These are phyloP conservation scores for Atopsyche davidsoni DNA, from an alignment of 1,140 invertebrate species.

Conservation along the genomic window DNA sequence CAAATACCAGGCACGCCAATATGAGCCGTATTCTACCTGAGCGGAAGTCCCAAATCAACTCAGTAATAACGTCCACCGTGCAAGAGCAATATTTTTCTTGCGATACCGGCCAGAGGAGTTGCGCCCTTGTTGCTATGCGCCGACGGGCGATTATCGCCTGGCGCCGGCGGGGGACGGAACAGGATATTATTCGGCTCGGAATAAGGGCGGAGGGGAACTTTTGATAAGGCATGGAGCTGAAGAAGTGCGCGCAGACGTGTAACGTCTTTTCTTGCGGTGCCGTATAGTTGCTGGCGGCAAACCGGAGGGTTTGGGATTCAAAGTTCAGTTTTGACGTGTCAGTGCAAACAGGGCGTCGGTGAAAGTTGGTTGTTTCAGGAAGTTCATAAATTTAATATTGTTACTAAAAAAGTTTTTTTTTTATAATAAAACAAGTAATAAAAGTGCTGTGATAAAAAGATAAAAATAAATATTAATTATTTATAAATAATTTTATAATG, in stretches of 20 bases:
- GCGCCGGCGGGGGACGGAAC: slow-evolving; percentile 1
- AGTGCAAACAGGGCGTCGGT: no score
- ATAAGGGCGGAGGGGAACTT: slow-evolving; percentile 24
- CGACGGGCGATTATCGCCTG: slow-evolving; percentile 10
- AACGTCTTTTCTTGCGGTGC: slow-evolving; percentile 30
- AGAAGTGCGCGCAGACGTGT: slow-evolving; percentile 21
- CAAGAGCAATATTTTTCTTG: not conserved
- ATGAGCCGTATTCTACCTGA: slow-evolving; percentile 15
- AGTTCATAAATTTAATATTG: no score
- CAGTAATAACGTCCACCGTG: not conserved
- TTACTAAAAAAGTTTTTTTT: no score
- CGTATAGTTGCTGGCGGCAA: slow-evolving; percentile 28
- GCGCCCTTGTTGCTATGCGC: not conserved
- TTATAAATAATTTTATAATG: not conserved
- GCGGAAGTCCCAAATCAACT: not conserved
- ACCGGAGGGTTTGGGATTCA: slow-evolving; percentile 13
- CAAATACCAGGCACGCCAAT: slow-evolving; percentile 13
- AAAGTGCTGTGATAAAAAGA: no score
- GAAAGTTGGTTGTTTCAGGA: no score
- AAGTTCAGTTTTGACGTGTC: slow-evolving; percentile 20
- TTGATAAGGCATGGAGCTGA: slow-evolving; percentile 27
- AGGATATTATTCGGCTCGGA: slow-evolving; percentile 17
- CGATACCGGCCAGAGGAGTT: slow-evolving; percentile 2
- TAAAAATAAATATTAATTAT: not conserved
- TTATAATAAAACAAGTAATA: no score